Conservation (phyloP, 2,888 invertebrate species). For the Clivina fossor region DNA sequence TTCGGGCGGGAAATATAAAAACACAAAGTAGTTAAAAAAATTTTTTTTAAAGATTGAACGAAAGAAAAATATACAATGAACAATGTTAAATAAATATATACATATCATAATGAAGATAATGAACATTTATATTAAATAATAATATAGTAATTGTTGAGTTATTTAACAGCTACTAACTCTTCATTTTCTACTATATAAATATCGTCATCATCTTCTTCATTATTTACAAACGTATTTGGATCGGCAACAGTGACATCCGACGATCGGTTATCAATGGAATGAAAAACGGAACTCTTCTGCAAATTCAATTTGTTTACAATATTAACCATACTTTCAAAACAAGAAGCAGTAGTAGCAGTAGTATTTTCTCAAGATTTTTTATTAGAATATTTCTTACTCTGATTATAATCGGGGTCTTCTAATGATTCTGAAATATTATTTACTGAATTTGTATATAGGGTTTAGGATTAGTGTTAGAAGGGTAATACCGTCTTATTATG, state of each 20-base stretch:
- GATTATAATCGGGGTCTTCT: conserved; percentile 20
- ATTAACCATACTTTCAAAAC: conserved; percentile 22
- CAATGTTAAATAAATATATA: conserved; percentile 12
- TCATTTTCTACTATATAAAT: conserved; percentile 30
- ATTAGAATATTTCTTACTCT: conserved; percentile 20
- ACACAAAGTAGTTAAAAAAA: neutral
- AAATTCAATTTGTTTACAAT: conserved; percentile 27
- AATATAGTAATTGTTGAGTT: neutral
- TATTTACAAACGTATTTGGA: conserved; percentile 15
- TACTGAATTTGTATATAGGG: conserved; percentile 12
- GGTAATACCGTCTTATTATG: conserved; percentile 25
- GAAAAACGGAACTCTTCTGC: conserved; percentile 16
- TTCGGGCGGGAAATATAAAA: conserved; percentile 7
- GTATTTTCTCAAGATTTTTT: conserved; percentile 16
- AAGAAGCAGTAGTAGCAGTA: no score
- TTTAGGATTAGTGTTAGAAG: conserved; percentile 19
- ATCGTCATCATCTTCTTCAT: conserved; percentile 26
- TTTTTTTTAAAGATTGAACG: no score
- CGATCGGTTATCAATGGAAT: conserved; percentile 1
- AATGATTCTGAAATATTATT: conserved; percentile 26
- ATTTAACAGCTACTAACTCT: conserved; percentile 30
- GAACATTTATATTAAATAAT: conserved; percentile 11
- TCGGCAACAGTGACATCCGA: conserved; percentile 21
- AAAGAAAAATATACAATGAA: conserved; percentile 11
- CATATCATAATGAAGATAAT: conserved; percentile 3